phyloP scores from a whole-genome alignment of 2,797 vertebrate species.

The Oreonectes daqikongensis region DNA sequence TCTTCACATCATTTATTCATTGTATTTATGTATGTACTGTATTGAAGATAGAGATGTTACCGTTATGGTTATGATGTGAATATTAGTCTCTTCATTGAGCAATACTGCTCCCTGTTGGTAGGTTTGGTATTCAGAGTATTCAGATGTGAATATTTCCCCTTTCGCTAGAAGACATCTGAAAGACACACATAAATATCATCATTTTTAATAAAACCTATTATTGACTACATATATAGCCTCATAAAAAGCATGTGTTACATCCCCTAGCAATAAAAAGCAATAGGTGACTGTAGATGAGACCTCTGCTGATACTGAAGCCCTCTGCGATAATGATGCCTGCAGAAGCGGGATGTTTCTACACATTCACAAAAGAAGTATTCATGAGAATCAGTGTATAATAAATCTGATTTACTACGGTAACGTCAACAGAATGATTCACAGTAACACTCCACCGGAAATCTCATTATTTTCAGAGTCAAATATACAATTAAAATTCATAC shows the following conservation, averaged over 20 bases:
- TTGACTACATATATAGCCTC: background rate
- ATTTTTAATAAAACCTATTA: too few relatives aligned
- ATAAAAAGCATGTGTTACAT: background rate
- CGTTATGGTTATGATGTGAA: background rate
- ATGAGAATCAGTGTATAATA: background rate
- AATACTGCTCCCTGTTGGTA: conserved; percentile 69
- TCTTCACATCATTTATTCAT: too few relatives aligned
- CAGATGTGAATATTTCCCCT: background rate
- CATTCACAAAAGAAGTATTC: background rate
- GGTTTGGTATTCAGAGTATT: background rate
- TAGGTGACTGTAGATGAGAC: background rate
- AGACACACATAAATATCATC: background rate
- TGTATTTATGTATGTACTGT: too few relatives aligned
- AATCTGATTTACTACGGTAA: background rate
- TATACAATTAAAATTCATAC: background rate
- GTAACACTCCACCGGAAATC: background rate
- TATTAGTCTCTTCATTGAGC: conserved; percentile 20
- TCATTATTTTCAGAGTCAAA: background rate
- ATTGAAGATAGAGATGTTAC: background rate
- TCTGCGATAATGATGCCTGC: background rate
- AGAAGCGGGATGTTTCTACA: background rate
- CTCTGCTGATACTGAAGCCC: background rate
- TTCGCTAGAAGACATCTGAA: background rate
- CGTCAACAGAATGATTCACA: background rate
- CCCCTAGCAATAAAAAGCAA: background rate